Base-by-base conservation (phyloP, 2,888 invertebrate genomes). In the Acholoe squamosa region DNA sequence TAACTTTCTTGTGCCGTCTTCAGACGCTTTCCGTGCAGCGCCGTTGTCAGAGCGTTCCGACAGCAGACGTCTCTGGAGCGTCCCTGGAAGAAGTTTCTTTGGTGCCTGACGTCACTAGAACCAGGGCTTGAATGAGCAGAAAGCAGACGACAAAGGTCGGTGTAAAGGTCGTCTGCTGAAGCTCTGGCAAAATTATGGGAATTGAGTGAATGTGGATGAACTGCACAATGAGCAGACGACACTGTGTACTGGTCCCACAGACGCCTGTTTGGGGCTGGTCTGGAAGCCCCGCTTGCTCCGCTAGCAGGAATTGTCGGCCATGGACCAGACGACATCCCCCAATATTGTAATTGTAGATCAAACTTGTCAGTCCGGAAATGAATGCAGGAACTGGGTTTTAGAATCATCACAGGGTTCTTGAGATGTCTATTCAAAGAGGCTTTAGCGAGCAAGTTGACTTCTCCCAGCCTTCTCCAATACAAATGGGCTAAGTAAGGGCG, bases 131-230 rank as follows among this genome's bases (percentile, higher is more conserved):
- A 61, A 61, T 61, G 61, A 61, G 19, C 12, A 19, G 61, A 61
- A 61, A 14, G 61, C 61, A 61, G 61, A 61, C 61, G 61, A 61
- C 61, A 61, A 61, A 61, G 61, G 61, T 61, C 61, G 61, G 61
- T 61, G 61, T 19, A 61, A 61, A 61, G n/a, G 43, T 43, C n/a
- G 61, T 61, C 61, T 61, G 61, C 61, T 61, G 43, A 3, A 61
- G 61, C 61, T 43, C 43, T 43, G 43, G 61, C 22, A 61, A 61
- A 61, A 61, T 61, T 1, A 3, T 14, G 61, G 61, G 61, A 61
- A 61, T 61, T 61, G 61, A n/a, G n/a, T n/a, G 43, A 43, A 43
- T 43, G 43, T 43, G 43, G 61, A 61, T n/a, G 22, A 61, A 61
- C 12, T 7, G 61, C 61, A n/a, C 61, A 61, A 61, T 61, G 12